Base-by-base conservation (phyloP, 1,140 invertebrate species). In the Tetraneura akinire region DNA sequence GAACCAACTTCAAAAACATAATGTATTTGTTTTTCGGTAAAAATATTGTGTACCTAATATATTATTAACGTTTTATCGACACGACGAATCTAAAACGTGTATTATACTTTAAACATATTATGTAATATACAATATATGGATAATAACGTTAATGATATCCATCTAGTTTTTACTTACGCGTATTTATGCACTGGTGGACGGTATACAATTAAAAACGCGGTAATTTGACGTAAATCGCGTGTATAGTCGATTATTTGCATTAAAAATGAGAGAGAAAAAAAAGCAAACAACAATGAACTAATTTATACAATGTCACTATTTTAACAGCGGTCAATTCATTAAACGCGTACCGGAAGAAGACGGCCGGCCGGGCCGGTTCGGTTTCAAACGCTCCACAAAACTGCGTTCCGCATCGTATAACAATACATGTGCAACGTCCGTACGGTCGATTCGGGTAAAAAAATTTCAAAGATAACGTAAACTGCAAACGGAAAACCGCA, bases 231-330 rank as follows among this genome's bases (percentile, higher is more conserved):
- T 18, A 49, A 71, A 71, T 71, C 47, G 21, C 23, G 21, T 51
- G 68, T 71, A 21, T 26, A 51, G 29, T 53, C 29, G 18, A 74
- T 74, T n/a, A n/a, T n/a, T 74, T 53, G 49, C 49, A 74, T 74
- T 55, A 11, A 71, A 71, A 71, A 71, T 23, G 47, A 29, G 16
- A 23, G 18, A 13, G 10, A 71, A 3, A 71, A 49, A 26, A 51
- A 1, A 51, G 18, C 42, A n/a, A 13, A 32, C 23, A 55, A 9
- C 26, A 32, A 74, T 53, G 23, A n/a, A 74, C 26, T 55, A 55
- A 32, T 57, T 74, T 57, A 74, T 74, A 57, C 51, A 74, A 57
- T 55, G 71, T 74, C 71, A 57, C 71, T n/a, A 14, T 26, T 26
- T 26, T 49, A 29, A 32, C 29, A 47, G 49, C 10, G 64, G 64